Conservation (phyloP, 1,140 invertebrate genomes). For the Listronotus bonariensis region DNA sequence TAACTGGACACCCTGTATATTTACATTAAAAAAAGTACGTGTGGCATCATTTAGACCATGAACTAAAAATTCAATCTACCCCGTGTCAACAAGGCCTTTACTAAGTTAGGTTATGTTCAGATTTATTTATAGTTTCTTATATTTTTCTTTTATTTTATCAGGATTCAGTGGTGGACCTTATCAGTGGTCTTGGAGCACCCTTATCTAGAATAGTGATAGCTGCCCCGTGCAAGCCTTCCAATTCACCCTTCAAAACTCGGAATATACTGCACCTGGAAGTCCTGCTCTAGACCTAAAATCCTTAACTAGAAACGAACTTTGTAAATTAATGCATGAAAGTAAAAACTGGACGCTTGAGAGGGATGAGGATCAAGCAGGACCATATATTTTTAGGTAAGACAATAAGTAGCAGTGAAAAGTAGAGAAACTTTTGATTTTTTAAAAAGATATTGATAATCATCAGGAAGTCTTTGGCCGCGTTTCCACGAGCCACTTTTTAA, state of each 20-base stretch:
- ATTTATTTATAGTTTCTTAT: too few species aligned
- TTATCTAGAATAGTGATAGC: slow-evolving; percentile 71
- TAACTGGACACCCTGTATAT: too few species aligned
- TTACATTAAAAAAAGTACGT: too few species aligned
- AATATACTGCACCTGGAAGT: slow-evolving; percentile 71
- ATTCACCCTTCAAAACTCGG: slow-evolving; percentile 67
- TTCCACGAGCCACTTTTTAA: too few species aligned
- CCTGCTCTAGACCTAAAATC: slow-evolving; percentile 60
- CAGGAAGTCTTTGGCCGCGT: too few species aligned
- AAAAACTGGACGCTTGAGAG: slow-evolving; percentile 74
- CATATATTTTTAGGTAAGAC: slow-evolving; percentile 72
- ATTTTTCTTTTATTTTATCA: slow-evolving; percentile 55
- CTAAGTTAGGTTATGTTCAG: too few species aligned
- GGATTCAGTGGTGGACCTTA: slow-evolving; percentile 78
- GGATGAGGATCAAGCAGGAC: slow-evolving; percentile 78
- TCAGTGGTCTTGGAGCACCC: slow-evolving; percentile 71
- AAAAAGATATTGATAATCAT: too few species aligned
- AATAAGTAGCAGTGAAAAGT: too few species aligned
- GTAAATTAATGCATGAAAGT: slow-evolving; percentile 63
- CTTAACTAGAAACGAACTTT: slow-evolving; percentile 66
- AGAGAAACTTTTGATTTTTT: too few species aligned
- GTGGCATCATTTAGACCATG: too few species aligned
- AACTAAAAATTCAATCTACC: too few species aligned
- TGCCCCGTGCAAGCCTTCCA: slow-evolving; percentile 69
- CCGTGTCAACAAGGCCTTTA: too few species aligned